phyloP scores from a whole-genome alignment of 2,797 vertebrate species.

The Austrolebias charrua region DNA sequence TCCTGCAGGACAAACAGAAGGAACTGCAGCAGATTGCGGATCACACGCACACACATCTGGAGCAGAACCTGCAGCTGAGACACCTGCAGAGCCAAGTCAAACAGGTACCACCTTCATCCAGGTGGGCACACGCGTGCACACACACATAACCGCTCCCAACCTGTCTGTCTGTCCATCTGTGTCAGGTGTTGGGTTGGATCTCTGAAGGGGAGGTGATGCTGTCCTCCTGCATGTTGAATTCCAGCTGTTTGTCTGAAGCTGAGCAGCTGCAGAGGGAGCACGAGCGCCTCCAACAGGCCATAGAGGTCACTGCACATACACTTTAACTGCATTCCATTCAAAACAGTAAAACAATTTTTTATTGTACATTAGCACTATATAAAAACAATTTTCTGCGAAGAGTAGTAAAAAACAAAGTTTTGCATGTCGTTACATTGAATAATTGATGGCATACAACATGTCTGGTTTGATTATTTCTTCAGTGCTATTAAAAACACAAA shows the following conservation, averaged over 20 bases:
- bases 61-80: conserved; percentile 94
- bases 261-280: conserved; percentile 97
- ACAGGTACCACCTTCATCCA: conserved; percentile 79
- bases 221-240: conserved; percentile 92
- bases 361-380: not conserved
- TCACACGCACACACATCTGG: conserved; percentile 93
- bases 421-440: not conserved
- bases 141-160: not conserved
- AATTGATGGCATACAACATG: not conserved
- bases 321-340: not conserved
- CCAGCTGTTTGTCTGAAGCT: conserved; percentile 94
- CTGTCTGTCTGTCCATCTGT: conserved; percentile 3
- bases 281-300: conserved; percentile 96
- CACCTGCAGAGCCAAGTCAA: conserved; percentile 97
- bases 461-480: too few relatives aligned
- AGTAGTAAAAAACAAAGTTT: not conserved
- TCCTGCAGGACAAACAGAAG: conserved; percentile 95
- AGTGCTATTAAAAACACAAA: too few relatives aligned
- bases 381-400: not conserved
- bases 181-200: conserved; percentile 96
- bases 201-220: conserved; percentile 97
- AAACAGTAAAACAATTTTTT: not conserved
- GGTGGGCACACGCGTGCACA: not conserved
- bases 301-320: conserved; percentile 85
- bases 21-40: conserved; percentile 94